Percentiles rank a stretch among this genome's conserved stretches.
Conservation (phyloP, 2,113 vertebrate species). For the Donacobius atricapilla region DNA sequence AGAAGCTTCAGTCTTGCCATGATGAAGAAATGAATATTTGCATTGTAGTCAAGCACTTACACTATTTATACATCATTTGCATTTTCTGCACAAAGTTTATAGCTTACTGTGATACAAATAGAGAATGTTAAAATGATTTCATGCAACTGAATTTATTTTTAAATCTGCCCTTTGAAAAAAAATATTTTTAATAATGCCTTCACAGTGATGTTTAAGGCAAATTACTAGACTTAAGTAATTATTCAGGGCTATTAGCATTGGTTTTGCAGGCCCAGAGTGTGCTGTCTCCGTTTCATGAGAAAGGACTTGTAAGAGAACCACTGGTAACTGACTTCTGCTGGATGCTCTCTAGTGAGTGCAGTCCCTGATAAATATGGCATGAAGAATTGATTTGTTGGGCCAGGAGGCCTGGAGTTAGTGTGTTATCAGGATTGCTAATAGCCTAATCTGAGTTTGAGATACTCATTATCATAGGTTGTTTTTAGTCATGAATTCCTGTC, state of each 20-base stretch:
- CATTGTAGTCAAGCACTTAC: not conserved
- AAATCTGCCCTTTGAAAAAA: not conserved
- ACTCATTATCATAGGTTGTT: not conserved
- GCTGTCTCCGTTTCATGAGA: not conserved
- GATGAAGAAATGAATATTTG: not conserved
- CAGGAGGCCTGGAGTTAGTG: not conserved
- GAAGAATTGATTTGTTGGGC: slow-evolving; percentile 12
- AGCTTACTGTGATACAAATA: not conserved
- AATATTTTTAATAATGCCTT: not conserved
- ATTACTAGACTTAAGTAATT: not conserved
- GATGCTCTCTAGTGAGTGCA: not conserved
- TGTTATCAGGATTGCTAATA: not conserved
- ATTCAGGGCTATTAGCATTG: not conserved
- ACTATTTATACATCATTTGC: not conserved
- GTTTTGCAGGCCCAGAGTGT: not conserved
- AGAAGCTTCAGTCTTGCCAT: not conserved
- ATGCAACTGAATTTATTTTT: not conserved
- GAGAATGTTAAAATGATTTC: not conserved
- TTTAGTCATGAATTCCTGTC: not conserved
- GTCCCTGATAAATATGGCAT: not conserved
- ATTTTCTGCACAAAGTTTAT: not conserved
- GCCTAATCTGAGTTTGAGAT: not conserved
- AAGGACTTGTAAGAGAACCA: not conserved
- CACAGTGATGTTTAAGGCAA: not conserved
- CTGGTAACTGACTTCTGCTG: not conserved